Conservation (phyloP, 1,140 invertebrate genomes). For the Achatina immaculata region DNA sequence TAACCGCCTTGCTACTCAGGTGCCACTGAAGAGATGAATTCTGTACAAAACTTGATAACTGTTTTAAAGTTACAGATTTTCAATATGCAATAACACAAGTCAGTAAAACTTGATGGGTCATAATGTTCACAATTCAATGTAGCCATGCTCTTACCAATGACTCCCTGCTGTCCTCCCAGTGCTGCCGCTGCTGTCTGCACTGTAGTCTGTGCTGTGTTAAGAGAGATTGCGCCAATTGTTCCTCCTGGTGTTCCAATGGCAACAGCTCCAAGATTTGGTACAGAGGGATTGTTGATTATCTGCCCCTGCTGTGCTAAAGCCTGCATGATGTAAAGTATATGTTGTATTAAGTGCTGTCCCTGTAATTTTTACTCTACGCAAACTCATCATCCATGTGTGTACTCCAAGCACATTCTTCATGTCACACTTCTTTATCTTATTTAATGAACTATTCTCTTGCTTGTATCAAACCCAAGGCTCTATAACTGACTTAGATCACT, state of each 20-base stretch:
- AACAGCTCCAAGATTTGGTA: constrained; percentile 58
- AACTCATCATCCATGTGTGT: constrained; percentile 9
- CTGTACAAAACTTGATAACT: too few species aligned
- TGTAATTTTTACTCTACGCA: constrained; percentile 35
- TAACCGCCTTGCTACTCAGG: too few species aligned
- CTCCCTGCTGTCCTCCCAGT: not conserved
- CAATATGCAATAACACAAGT: too few species aligned
- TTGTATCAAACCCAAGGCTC: too few species aligned
- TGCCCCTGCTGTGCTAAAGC: constrained; percentile 57
- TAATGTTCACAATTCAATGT: too few species aligned
- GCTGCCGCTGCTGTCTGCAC: not conserved
- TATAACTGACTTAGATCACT: too few species aligned
- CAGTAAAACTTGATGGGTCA: too few species aligned
- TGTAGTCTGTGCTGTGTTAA: not conserved
- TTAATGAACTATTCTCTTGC: too few species aligned
- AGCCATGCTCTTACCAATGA: constrained; percentile 10
- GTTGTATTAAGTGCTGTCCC: too few species aligned
- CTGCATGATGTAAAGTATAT: constrained; percentile 46
- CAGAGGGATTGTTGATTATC: constrained; percentile 59
- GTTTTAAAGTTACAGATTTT: too few species aligned
- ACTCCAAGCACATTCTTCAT: not conserved
- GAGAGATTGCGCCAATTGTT: constrained; percentile 27
- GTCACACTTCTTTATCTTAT: too few species aligned
- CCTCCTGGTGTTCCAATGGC: constrained; percentile 44
- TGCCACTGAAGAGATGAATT: too few species aligned